These are phyloP conservation scores for Andricus curvator DNA, from an alignment of 2,888 invertebrate species.

Conservation along the genomic window DNA sequence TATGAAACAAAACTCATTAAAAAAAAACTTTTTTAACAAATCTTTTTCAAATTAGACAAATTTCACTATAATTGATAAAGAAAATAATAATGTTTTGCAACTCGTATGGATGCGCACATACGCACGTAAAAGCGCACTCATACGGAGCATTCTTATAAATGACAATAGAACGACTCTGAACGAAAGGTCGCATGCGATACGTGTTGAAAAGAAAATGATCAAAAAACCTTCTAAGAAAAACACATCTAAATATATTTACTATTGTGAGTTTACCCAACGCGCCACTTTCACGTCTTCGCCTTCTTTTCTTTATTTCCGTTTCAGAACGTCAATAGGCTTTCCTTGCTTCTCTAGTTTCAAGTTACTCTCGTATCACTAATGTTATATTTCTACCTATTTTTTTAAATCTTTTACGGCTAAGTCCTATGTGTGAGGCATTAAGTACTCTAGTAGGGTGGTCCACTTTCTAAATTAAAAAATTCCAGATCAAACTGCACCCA, in stretches of 20 bases:
- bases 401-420: conserved; percentile 11
- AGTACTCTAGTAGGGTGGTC: conserved; percentile 18
- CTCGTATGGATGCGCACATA: conserved; percentile 31
- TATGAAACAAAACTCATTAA: neutral
- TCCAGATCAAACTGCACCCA: neutral
- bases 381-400: conserved; percentile 35
- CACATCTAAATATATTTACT: conserved; percentile 58
- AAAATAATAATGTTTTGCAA: conserved; percentile 15
- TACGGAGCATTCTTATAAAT: conserved; percentile 6
- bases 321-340: conserved; percentile 46
- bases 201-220: conserved; percentile 52
- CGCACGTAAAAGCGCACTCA: conserved; percentile 36
- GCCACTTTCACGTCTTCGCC: conserved; percentile 55
- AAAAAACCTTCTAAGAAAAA: conserved; percentile 53
- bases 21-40: neutral
- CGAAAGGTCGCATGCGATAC: conserved; percentile 67
- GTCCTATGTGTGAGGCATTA: conserved; percentile 40
- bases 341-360: conserved; percentile 22
- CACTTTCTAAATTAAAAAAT: neutral
- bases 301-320: conserved; percentile 53
- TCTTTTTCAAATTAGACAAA: neutral
- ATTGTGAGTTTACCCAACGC: conserved; percentile 60
- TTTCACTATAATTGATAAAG: neutral
- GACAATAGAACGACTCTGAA: conserved; percentile 56
- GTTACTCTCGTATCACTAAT: conserved; percentile 26